These are phyloP conservation scores for Paratrypauchen microcephalus DNA, from an alignment of 2,797 vertebrate genomes.

Conservation along the genomic window DNA sequence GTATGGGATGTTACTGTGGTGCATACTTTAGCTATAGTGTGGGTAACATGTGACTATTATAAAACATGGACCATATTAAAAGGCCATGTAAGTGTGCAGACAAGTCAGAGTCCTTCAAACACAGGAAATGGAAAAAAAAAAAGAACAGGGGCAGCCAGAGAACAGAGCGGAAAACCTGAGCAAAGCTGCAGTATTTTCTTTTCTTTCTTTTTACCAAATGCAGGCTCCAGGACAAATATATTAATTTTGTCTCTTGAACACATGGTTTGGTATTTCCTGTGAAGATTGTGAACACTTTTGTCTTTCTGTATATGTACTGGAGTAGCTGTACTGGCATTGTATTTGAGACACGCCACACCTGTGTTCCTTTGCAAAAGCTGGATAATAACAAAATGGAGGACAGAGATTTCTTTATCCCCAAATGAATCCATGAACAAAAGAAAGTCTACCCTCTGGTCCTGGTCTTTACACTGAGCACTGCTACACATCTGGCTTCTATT, in stretches of 20 bases:
- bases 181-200: constrained; percentile 32
- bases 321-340: not conserved
- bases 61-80: constrained; percentile 23
- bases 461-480: constrained; percentile 41
- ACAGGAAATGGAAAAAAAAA: constrained; percentile 43
- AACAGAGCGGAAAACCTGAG: constrained; percentile 32
- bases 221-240: constrained; percentile 20
- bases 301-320: constrained; percentile 1
- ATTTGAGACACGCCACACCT: not conserved
- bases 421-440: constrained; percentile 3
- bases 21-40: constrained; percentile 7
- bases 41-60: constrained; percentile 13
- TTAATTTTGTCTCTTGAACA: constrained; percentile 26
- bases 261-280: constrained; percentile 67
- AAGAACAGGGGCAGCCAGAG: constrained; percentile 16
- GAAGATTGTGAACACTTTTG: constrained; percentile 34
- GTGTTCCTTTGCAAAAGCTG: not conserved
- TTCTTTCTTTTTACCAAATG: constrained; percentile 38
- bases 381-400: constrained; percentile 4
- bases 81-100: constrained; percentile 7
- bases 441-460: constrained; percentile 39
- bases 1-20: constrained; percentile 9
- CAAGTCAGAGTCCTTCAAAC: constrained; percentile 16
- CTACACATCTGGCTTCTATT: constrained; percentile 81
- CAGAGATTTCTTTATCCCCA: not conserved